Percentiles rank a stretch among this genome's conserved stretches.
Conservation (phyloP, 2,888 invertebrate genomes). For the Aphodius sticticus region DNA sequence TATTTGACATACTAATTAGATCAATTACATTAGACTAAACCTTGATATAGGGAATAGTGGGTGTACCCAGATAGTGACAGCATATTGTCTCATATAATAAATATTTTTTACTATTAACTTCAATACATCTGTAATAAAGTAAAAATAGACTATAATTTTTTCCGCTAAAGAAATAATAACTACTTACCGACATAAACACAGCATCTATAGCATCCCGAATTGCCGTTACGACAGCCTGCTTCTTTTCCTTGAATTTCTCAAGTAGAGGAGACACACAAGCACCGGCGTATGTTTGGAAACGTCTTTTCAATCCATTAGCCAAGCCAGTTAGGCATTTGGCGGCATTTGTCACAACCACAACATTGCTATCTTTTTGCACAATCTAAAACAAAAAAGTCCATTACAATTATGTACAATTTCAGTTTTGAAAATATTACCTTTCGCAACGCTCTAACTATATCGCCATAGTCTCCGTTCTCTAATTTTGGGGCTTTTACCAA, state of each 20-base stretch:
- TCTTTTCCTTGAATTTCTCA: constrained; percentile 98
- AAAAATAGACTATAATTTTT: neutral
- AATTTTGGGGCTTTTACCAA: constrained; percentile 84
- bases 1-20: neutral
- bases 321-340: constrained; percentile 84
- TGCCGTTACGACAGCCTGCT: constrained; percentile 85
- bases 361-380: constrained; percentile 93
- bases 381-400: constrained; percentile 65
- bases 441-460: constrained; percentile 84
- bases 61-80: neutral
- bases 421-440: constrained; percentile 66
- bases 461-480: constrained; percentile 92
- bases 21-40: neutral
- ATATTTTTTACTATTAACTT: neutral
- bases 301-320: constrained; percentile 86
- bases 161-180: constrained; percentile 27
- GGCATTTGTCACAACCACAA: constrained; percentile 88
- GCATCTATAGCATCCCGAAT: constrained; percentile 92
- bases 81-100: neutral
- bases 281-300: constrained; percentile 84
- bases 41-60: neutral
- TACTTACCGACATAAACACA: constrained; percentile 78
- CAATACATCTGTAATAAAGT: neutral
- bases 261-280: constrained; percentile 80
- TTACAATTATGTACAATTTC: neutral